Evolutionary conservation across 2,113 vertebrate species (phyloP), one percentile per base, ranked within the genome.

Genomic region (Cricetomys ansorgei): DNA sequence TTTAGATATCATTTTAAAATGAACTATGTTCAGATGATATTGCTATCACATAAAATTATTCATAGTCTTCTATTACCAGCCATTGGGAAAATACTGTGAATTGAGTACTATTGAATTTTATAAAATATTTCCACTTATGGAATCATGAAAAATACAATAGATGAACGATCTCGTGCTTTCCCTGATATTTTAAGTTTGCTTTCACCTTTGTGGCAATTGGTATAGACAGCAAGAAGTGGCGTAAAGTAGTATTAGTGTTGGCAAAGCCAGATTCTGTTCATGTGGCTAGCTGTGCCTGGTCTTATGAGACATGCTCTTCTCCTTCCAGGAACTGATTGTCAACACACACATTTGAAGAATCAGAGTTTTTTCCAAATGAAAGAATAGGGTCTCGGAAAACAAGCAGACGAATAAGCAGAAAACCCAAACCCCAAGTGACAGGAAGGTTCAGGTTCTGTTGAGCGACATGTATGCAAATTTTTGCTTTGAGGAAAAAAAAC

Each of bases 41-140:
- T 91, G 57, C 37, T 76, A 70, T 76, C 65, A 25, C 21, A 45
- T 75, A 86, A 81, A 37, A 37, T 75, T 5, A 65, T 45, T 92
- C 62, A 92, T 85, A 85, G 85, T 17, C 8, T 77, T 17, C 8
- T 77, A 19, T 57, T 94, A 23, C 29, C 72, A 53, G n/a, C 11
- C 55, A 84, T 25, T 87, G 37, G 91, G 34, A 89, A 65, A 96
- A 59, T 0, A 53, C 93, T 23, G 76, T 29, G 81, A 77, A 93
- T 90, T 89, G 23, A 73, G 19, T 87, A 77, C 10, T 27, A 77
- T 45, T 67, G 13, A 79, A 93, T 93, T 96, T 89, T 93, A 45
- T 84, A 80, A 91, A 37, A 48, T n/a, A 86, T 93, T 92, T 83
- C 57, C 75, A 53, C 70, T 79, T 16, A 45, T 59, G 8, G 10